Evolutionary conservation across 2,888 invertebrate species (phyloP), one percentile per base, ranked within the genome.

Genomic region (Himalopsyche kuldschensis): DNA sequence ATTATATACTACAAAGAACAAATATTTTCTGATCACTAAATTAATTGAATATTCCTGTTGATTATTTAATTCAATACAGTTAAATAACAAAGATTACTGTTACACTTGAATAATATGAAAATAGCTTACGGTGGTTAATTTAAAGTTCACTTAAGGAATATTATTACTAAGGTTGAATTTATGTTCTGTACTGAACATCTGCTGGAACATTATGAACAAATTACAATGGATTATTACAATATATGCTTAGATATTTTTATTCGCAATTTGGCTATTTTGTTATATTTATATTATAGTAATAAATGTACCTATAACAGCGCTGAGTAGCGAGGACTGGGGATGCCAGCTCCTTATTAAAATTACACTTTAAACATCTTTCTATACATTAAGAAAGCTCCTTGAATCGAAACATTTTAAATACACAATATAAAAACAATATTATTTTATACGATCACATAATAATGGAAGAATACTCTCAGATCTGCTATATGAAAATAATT

Each of bases 401-500:
- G 10, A 27, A 27, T 69, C 20, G 24, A 24, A 69, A 27, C 0
- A n/a, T 78, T 46, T 69, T 55, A 11, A 69, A 69, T 78, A 47
- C 47, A 78, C 27, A 47, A 46, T 78, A 78, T 46, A 46, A 78
- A 46, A 78, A 78, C 35, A 78, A 82, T 32, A 82, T 69, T 69
- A 78, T 75, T 82, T 78, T 82, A 63, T 78, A 82, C 77, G 63
- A 81, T 77, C 78, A 82, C 78, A 78, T 78, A 78, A 81, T 78
- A 82, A 78, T 78, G 78, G 78, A 78, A 78, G 78, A 27, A 78
- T 78, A 78, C 78, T 78, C 78, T 35, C 76, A 78, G 46, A 46
- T 78, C 46, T 46, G 46, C 78, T 78, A 82, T 82, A 82, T 69
- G 78, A 82, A 82, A 82, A 82, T 82, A 82, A 76, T 76, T 78